Conservation (phyloP, 2,888 invertebrate species). For the Holacanthella duospinosa region DNA sequence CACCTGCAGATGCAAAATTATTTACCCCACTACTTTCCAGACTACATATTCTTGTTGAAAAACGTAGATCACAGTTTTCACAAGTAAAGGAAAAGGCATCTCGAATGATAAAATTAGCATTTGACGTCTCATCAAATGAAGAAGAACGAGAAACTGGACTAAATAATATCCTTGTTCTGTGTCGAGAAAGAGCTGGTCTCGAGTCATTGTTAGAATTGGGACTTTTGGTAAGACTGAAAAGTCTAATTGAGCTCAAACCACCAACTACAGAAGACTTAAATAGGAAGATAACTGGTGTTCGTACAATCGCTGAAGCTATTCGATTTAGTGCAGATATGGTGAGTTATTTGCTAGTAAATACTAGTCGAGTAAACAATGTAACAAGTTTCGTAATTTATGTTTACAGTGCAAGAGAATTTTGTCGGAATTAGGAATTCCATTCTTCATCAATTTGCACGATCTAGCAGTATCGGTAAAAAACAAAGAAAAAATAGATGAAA, state of each 20-base stretch:
- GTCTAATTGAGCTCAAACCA: constrained; percentile 40
- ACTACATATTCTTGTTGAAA: constrained; percentile 70
- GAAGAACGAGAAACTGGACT: constrained; percentile 70
- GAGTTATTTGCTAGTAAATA: too few species aligned
- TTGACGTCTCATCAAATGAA: constrained; percentile 51
- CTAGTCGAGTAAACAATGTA: too few species aligned
- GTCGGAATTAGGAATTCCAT: constrained; percentile 67
- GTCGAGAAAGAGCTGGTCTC: constrained; percentile 73
- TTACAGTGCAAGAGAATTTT: constrained; percentile 55
- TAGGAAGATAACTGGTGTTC: constrained; percentile 28
- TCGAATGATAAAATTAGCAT: constrained; percentile 73
- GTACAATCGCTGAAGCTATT: constrained; percentile 30
- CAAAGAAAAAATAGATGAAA: constrained; percentile 47
- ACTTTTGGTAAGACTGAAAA: constrained; percentile 33
- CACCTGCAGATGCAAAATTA: constrained; percentile 67
- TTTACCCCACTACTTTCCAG: constrained; percentile 67
- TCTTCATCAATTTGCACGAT: constrained; percentile 61
- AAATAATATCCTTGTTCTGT: constrained; percentile 81
- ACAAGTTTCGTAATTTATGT: constrained; percentile 13
- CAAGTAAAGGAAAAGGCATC: constrained; percentile 55
- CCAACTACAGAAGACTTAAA: constrained; percentile 45
- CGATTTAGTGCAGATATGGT: constrained; percentile 26
- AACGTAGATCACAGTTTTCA: constrained; percentile 51
- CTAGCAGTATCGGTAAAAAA: constrained; percentile 23
- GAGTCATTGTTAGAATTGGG: constrained; percentile 28